A percentile compares a stretch with the other conserved stretches of the same genome.
These are phyloP conservation scores for Grammomys surdaster DNA, from an alignment of 2,113 vertebrate species.

Conservation along the genomic window DNA sequence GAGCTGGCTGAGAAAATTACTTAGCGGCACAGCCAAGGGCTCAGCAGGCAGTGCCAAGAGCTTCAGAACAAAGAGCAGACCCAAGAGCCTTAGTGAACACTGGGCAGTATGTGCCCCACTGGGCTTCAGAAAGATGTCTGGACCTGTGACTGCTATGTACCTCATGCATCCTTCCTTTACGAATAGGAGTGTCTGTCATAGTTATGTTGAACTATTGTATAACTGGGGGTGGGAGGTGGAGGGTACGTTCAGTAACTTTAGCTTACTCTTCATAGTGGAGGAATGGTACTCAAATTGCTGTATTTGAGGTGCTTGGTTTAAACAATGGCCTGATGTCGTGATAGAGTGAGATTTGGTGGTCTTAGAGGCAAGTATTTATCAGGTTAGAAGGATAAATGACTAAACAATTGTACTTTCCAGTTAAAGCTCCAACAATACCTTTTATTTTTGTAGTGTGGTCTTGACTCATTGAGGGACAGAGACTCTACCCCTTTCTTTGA, in stretches of 20 bases:
- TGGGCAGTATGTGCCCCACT: not conserved
- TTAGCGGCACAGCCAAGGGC: not conserved
- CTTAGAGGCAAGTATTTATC: not conserved
- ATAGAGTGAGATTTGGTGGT: not conserved
- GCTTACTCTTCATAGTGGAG: not conserved
- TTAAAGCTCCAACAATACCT: not conserved
- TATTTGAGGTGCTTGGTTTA: not conserved
- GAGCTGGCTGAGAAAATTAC: not conserved
- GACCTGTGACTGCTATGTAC: not conserved
- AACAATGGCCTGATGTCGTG: not conserved
- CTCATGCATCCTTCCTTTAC: not conserved
- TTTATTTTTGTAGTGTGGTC: not conserved
- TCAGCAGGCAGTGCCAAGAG: not conserved
- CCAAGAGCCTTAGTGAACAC: not conserved
- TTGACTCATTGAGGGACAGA: not conserved
- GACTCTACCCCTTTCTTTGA: not conserved
- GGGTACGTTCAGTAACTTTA: not conserved
- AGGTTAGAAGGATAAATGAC: not conserved
- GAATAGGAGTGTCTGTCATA: not conserved
- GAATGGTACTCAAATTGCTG: not conserved
- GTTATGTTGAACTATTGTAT: too few species aligned
- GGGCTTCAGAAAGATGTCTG: not conserved
- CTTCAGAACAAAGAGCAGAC: not conserved
- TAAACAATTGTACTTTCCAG: not conserved
- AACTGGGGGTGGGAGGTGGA: not conserved